These are phyloP conservation scores for Yponomeuta malinellus DNA, from an alignment of 2,888 invertebrate species.

Conservation along the genomic window DNA sequence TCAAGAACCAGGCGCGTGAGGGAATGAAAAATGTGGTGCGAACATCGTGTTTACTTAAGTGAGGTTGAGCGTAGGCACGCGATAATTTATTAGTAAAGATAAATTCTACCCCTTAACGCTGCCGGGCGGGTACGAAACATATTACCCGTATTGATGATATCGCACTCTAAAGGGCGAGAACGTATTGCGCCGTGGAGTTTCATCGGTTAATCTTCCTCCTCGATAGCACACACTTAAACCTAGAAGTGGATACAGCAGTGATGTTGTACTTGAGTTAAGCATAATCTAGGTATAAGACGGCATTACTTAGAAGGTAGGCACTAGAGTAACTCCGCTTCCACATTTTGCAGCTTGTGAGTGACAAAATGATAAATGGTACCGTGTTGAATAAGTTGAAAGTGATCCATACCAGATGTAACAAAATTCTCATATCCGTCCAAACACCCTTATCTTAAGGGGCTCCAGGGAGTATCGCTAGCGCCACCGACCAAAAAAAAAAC, in stretches of 20 bases:
- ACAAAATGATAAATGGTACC: too few species aligned
- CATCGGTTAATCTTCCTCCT: slow-evolving; percentile 7
- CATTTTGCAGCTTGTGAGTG: too few species aligned
- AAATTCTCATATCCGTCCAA: too few species aligned
- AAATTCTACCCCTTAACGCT: slow-evolving; percentile 54
- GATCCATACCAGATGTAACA: too few species aligned
- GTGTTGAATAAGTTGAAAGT: too few species aligned
- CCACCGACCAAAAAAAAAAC: too few species aligned
- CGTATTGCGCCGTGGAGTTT: slow-evolving; percentile 18
- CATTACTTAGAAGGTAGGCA: too few species aligned
- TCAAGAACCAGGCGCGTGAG: slow-evolving; percentile 25
- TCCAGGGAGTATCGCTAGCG: too few species aligned
- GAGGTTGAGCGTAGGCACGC: slow-evolving; percentile 39
- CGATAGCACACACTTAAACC: not conserved
- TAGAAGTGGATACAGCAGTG: not conserved
- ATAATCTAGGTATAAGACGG: too few species aligned
- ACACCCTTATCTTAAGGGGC: too few species aligned
- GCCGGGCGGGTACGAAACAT: slow-evolving; percentile 35
- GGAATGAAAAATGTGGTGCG: slow-evolving; percentile 60
- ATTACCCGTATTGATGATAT: slow-evolving; percentile 49
- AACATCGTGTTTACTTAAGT: slow-evolving; percentile 61
- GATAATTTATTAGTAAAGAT: slow-evolving; percentile 60
- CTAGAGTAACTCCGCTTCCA: too few species aligned
- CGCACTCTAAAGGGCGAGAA: slow-evolving; percentile 29
- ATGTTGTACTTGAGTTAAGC: not conserved